A percentile compares a stretch with the other conserved stretches of the same genome.
phyloP scores from a whole-genome alignment of 1,140 invertebrate genomes.

The Mycetomoellerius zeteki region DNA sequence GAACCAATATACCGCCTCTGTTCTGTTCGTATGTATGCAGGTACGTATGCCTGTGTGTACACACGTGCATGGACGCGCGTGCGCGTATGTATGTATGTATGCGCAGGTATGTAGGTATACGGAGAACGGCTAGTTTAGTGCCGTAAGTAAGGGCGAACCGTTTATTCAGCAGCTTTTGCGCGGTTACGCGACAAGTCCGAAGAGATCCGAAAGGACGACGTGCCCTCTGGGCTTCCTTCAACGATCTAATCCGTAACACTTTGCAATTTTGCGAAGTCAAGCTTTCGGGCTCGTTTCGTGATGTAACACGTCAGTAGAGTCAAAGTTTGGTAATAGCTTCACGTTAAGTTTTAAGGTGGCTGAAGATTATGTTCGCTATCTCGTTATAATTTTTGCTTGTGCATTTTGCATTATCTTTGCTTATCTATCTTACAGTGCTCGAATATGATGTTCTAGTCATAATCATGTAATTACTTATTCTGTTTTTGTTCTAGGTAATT shows the following conservation, averaged over 20 bases:
- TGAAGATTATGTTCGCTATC: constrained; percentile 8
- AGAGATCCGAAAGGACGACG: constrained; percentile 60
- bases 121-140: constrained; percentile 67
- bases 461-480: background rate
- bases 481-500: background rate
- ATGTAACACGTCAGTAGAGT: constrained; percentile 40
- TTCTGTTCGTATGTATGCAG: constrained; percentile 68
- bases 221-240: constrained; percentile 53
- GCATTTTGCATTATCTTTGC: background rate
- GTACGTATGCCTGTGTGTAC: constrained; percentile 62
- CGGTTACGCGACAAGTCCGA: constrained; percentile 72
- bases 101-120: constrained; percentile 45
- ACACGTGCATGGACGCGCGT: constrained; percentile 22
- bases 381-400: constrained; percentile 32
- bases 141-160: constrained; percentile 76
- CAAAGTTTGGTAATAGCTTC: constrained; percentile 55
- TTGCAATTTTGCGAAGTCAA: constrained; percentile 63
- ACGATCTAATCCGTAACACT: constrained; percentile 63
- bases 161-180: constrained; percentile 78
- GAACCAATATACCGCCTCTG: constrained; percentile 80
- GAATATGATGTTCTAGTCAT: constrained; percentile 3
- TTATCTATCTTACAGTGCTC: background rate
- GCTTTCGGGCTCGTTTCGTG: constrained; percentile 42
- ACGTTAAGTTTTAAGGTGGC: constrained; percentile 48
- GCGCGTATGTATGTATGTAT: constrained; percentile 23